These are phyloP conservation scores for Brevipalpus yothersi DNA, from an alignment of 1,140 invertebrate species.

Conservation along the genomic window DNA sequence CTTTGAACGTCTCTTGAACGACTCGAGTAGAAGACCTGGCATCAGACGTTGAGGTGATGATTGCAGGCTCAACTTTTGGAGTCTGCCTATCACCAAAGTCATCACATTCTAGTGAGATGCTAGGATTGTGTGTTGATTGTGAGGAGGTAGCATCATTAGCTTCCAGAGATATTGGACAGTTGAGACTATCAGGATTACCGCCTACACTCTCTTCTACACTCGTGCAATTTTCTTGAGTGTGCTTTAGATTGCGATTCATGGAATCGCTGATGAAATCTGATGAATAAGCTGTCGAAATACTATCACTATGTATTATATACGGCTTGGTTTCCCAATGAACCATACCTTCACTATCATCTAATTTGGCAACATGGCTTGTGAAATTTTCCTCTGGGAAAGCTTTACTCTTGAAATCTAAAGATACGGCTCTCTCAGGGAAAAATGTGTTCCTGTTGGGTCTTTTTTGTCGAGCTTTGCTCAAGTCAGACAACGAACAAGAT, in stretches of 20 bases:
- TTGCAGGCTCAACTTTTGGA: no score
- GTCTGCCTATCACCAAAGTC: no score
- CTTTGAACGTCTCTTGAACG: no score
- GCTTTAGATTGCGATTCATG: not conserved
- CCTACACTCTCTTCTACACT: not conserved
- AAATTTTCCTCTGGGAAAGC: not conserved
- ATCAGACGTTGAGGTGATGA: no score
- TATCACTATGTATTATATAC: not conserved
- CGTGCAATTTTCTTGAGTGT: not conserved
- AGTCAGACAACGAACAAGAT: slow-evolving; percentile 49
- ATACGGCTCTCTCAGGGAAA: slow-evolving; percentile 46
- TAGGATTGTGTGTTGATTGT: no score
- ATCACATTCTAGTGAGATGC: no score
- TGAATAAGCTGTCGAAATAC: not conserved
- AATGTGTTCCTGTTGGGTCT: slow-evolving; percentile 24
- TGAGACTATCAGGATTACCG: not conserved
- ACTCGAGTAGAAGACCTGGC: no score
- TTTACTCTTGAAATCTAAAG: slow-evolving; percentile 34
- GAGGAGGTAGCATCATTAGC: not conserved
- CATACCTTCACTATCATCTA: not conserved
- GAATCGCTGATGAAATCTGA: not conserved
- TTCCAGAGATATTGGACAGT: no score
- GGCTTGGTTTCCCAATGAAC: not conserved
- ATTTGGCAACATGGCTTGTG: not conserved
- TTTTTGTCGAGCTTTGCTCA: slow-evolving; percentile 37